Evolutionary conservation across 2,888 invertebrate species (phyloP), one percentile per base, ranked within the genome.

Genomic region (Nesidiocoris tenuis): DNA sequence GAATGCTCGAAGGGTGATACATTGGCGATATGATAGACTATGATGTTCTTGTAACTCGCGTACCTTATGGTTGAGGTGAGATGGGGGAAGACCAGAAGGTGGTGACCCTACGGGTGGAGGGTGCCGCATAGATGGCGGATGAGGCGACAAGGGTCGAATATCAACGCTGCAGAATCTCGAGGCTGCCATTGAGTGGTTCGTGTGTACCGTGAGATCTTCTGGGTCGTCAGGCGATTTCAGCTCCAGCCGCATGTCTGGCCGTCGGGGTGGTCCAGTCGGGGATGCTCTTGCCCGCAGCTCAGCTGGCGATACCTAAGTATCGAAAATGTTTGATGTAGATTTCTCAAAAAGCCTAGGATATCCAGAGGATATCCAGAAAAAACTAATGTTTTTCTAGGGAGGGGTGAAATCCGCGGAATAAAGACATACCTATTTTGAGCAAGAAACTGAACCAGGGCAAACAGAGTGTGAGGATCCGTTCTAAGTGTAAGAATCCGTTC

Each of bases 251-350:
- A 91, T 88, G 82, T 92, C 92, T 7, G 90, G 90, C 63, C 91
- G 87, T 22, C 81, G 78, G 2, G 81, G 86, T 1, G 92, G 91
- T 1, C 94, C 93, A 1, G 94, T 94, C 0, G 94, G 94, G 0
- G 94, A 94, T 0, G 94, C 93, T 24, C 94, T 87, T 0, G 94
- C 94, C 55, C 93, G 85, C 21, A 94, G 84, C 82, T 94, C 94
- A 18, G 94, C 93, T 0, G 94, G 81, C 17, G 83, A 82, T 12
- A 83, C 82, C 82, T 82, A 79, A 24, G 39, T 12, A 39, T 3
- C n/a, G n/a, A n/a, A n/a, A n/a, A n/a, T n/a, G n/a, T n/a, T n/a
- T n/a, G n/a, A n/a, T n/a, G n/a, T n/a, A n/a, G n/a, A n/a, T n/a
- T n/a, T n/a, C n/a, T n/a, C n/a, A n/a, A n/a, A n/a, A n/a, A n/a